These are phyloP conservation scores for Clytia hemisphaerica DNA, from an alignment of 30 jellyfish, hydroid and myxozoan genomes.

Conservation along the genomic window DNA sequence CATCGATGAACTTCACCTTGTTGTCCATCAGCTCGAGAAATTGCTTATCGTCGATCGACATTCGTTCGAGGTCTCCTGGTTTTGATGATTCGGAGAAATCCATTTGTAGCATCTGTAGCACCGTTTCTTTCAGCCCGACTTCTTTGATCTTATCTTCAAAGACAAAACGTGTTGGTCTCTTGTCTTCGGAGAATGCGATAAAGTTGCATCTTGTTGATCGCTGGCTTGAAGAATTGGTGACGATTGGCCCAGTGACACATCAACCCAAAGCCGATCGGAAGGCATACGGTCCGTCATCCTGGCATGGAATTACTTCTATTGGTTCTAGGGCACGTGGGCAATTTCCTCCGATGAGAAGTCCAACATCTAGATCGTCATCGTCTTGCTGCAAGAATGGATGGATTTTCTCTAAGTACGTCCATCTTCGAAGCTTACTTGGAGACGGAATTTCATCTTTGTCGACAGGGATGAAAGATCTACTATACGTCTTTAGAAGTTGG, in stretches of 20 bases:
- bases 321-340: slow-evolving; percentile 5
- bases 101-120: no score
- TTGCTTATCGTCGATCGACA: background rate
- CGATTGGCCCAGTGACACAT: slow-evolving; percentile 14
- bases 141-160: no score
- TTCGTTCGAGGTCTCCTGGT: slow-evolving; percentile 3
- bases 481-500: no score
- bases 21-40: slow-evolving; percentile 14
- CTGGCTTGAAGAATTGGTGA: no score
- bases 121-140: no score
- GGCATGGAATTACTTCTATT: slow-evolving; percentile 3
- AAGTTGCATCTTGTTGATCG: no score
- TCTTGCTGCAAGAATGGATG: background rate
- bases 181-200: no score
- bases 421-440: background rate
- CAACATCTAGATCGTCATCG: background rate
- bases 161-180: no score
- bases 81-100: background rate
- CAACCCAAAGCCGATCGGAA: slow-evolving; percentile 10
- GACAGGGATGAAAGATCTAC: background rate
- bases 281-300: slow-evolving; percentile 23
- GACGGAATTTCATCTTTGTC: slow-evolving; percentile 3
- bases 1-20: background rate
- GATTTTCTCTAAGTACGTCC: background rate
- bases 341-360: no score